Conservation (phyloP, 2,113 vertebrate species). For the Eolophus roseicapilla region DNA sequence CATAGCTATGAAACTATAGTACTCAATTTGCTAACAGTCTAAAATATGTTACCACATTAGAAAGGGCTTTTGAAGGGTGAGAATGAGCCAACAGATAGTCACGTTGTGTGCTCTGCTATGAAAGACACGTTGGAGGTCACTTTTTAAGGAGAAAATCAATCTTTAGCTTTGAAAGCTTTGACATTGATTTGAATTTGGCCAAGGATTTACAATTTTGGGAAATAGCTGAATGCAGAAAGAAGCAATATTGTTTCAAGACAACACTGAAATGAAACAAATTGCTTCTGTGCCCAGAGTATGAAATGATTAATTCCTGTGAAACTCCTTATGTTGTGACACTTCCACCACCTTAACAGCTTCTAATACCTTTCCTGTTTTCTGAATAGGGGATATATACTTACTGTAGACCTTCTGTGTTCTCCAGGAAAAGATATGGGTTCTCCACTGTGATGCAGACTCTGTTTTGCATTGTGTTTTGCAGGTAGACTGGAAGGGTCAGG, state of each 20-base stretch:
- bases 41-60: constrained; percentile 3
- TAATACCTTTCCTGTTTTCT: not conserved
- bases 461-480: not conserved
- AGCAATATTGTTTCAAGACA: not conserved
- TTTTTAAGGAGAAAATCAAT: constrained; percentile 13
- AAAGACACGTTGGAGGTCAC: not conserved
- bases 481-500: not conserved
- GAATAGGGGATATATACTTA: not conserved
- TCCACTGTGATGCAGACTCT: not conserved
- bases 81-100: not conserved
- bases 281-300: not conserved
- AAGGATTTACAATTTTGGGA: not conserved
- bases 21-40: not conserved
- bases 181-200: not conserved
- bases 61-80: constrained; percentile 26
- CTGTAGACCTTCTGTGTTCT: not conserved
- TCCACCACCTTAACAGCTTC: not conserved
- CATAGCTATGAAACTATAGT: not conserved
- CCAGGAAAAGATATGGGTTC: not conserved
- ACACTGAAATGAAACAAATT: not conserved
- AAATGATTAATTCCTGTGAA: not conserved
- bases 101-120: not conserved
- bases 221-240: not conserved
- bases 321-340: not conserved
- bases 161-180: constrained; percentile 20